Base-by-base conservation (phyloP, 53 echinoderm and acorn worm species). In the Temnopleurus reevesii region DNA sequence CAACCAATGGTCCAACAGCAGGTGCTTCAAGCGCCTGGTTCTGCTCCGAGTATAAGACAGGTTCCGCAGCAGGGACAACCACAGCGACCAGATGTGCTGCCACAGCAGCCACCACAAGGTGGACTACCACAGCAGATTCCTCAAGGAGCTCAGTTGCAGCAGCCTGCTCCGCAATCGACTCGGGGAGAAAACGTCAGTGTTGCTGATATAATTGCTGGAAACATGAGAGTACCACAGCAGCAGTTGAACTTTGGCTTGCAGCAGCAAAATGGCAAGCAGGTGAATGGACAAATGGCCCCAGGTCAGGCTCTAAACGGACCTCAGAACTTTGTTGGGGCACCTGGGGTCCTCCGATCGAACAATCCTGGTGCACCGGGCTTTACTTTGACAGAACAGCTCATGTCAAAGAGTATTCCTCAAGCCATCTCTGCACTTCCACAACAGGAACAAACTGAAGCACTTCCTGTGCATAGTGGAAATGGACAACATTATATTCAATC, bases 191-290 rank as follows among this genome's bases (percentile, higher is more conserved):
- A 71, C 35, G 88, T 87, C 46, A 87, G 88, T 33, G 88, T 87
- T 30, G 88, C 88, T 17, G 88, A 87, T 51, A 87, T 87, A 21
- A 33, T 87, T 47, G 88, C 88, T n/a, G 88, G 88, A 35, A 87
- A 65, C 51, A 87, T 87, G 88, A 87, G 88, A 71, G 88, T 81
- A 3, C 90, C 59, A 2, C 90, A 90, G 24, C 90, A 81, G 1
- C 81, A 90, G 61, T 44, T 51, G 30, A 71, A 82, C 46, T 85
- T 58, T 60, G 47, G n/a, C 85, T 41, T 60, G 43, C 85, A 85
- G 58, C 59, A 85, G 58, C 3, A 30, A 17, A 60, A 60, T 47
- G 13, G 59, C 26, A 85, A 47, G 61, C 63, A 24, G 6, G 25
- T 60, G 19, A 85, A 85, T 60, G 85, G 85, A 85, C 85, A 59